These are phyloP conservation scores for Trachelus stipa DNA, from an alignment of 2,888 invertebrate genomes.

Conservation along the genomic window DNA sequence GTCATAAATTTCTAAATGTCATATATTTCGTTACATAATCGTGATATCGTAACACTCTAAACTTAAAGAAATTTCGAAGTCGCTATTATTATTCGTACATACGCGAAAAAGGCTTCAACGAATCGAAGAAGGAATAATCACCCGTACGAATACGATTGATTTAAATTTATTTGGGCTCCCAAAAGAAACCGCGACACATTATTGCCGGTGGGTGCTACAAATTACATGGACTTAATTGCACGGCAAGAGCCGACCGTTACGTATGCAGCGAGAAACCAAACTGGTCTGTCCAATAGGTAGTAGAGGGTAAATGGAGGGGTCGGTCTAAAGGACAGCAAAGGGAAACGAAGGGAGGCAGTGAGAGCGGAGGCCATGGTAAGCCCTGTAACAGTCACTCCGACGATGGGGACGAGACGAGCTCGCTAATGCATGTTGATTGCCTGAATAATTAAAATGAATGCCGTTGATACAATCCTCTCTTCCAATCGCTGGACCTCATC, in stretches of 20 bases:
- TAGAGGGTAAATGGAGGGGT: not conserved
- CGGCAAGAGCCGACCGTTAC: conserved; percentile 14
- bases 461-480: conserved; percentile 19
- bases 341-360: too few relatives aligned
- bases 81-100: too few relatives aligned
- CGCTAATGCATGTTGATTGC: conserved; percentile 28
- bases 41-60: too few relatives aligned
- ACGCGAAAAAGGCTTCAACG: conserved; percentile 1
- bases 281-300: conserved; percentile 17
- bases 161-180: conserved; percentile 26
- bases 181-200: conserved; percentile 23
- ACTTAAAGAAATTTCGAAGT: too few relatives aligned
- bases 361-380: too few relatives aligned
- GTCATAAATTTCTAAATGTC: too few relatives aligned
- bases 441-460: conserved; percentile 27
- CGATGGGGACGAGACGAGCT: conserved; percentile 17
- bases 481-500: not conserved
- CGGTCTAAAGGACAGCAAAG: too few relatives aligned
- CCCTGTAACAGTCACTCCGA: conserved; percentile 10
- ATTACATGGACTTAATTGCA: conserved; percentile 26
- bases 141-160: conserved; percentile 22
- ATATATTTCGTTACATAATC: too few relatives aligned
- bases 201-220: conserved; percentile 26
- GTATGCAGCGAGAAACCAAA: conserved; percentile 21
- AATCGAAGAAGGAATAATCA: conserved; percentile 16